Base-by-base conservation (phyloP, 2,113 vertebrate species). In the Morphnarchus princeps region DNA sequence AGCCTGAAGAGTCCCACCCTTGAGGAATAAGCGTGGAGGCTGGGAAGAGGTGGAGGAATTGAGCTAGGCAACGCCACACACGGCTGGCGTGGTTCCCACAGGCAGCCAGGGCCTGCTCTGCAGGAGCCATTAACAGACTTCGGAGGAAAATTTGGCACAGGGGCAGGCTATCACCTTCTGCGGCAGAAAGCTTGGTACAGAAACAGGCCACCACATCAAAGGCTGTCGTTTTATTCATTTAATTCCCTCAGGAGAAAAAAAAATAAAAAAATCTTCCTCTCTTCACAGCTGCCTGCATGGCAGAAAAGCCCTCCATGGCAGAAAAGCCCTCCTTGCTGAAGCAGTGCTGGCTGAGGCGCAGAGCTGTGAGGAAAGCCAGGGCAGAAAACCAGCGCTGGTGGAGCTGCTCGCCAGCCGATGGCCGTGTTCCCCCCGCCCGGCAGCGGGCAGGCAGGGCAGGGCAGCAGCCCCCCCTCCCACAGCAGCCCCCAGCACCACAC, bases 161-260 rank as follows among this genome's bases (percentile, higher is more conserved):
- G 7, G 5, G 42, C 61, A 78, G 34, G 45, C 31, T 86, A n/a
- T 38, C 45, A 55, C 21, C 58, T 84, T 49, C 43, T 14, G 18
- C 0, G 0, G 58, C 82, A 82, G 40, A 95, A n/a, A 65, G 63
- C 67, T 59, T 6, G 0, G 62, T 65, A 83, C 26, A 61, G 20
- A 87, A 92, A 50, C 45, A 89, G 70, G 55, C 42, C 21, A 24
- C 26, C 70, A 95, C 63, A 74, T 87, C 92, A 96, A 73, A 92
- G 83, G 50, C 38, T 13, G 32, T 50, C 2, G 38, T 70, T 93
- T 70, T 52, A 65, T 10, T 88, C 5, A 72, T 82, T 71, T 79
- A 71, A 90, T 88, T 67, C 15, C 67, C 36, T 54, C 1, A 31
- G 5, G 61, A 49, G 61, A 80, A 80, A 6, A 73, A 45, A 70